Evolutionary conservation across 2,888 invertebrate genomes (phyloP), one percentile per base, ranked within the genome.

Genomic region (Scaptomyza polygonia): DNA sequence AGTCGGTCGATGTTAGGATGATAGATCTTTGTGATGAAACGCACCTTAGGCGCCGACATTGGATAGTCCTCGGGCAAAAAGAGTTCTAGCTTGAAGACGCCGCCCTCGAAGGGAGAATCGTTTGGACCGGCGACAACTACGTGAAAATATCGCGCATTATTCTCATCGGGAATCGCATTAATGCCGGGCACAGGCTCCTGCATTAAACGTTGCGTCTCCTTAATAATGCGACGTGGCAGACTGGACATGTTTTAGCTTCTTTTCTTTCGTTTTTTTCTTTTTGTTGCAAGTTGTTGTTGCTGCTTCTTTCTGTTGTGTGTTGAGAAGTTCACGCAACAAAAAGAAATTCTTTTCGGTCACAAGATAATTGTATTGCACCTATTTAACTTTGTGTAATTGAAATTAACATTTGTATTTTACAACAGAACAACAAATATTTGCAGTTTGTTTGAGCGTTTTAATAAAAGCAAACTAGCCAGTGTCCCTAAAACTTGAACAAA

Each of bases 1-100:
- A 99, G 94, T 94, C 98, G 97, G 93, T 99, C 99, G 92, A 99
- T 99, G 93, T 99, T 99, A 88, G 99, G 99, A 93, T 99, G 99
- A 93, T 99, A 99, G 93, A 99, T 99, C 94, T 98, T 98, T 75
- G 99, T 98, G 93, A 98, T 97, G 94, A 99, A 99, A 92, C 98
- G 95, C 93, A 99, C 98, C 96, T 98, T 99, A 79, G 99, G 99
- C 84, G 99, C 98, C 78, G 98, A 97, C 99, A 99, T 99, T 75
- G 99, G 99, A 93, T 99, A 99, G 93, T 99, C 98, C 93, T 99
- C 98, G 65, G 99, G 99, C 90, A 99, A 94, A 93, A 99, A 99
- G 90, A 99, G 93, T 93, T 99, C 99, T 92, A 99, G 93, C 94
- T 98, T 98, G 93, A 98, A 98, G 76, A 97, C 94, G 86, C 99